A percentile compares a stretch with the other conserved stretches of the same genome.
Conservation (phyloP, 1,140 invertebrate genomes). For the Helicorthomorpha holstii region DNA sequence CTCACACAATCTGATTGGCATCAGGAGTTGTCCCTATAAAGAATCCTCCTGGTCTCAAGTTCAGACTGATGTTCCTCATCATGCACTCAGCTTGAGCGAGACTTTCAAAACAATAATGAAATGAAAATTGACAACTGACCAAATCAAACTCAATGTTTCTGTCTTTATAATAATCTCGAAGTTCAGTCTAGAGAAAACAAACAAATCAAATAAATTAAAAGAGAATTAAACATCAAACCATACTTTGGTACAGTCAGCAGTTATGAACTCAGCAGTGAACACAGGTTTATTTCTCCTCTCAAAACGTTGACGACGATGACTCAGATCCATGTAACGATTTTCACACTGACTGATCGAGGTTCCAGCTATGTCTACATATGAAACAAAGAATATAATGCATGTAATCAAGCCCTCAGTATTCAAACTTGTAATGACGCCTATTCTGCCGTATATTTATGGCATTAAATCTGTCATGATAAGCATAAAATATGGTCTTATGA, state of each 20-base stretch:
- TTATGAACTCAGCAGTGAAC: conserved; percentile 80
- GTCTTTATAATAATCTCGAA: conserved; percentile 39
- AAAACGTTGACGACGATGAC: conserved; percentile 15
- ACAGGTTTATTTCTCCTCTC: conserved; percentile 14
- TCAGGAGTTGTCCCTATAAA: conserved; percentile 95
- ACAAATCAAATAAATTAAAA: too few relatives aligned
- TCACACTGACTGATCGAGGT: conserved; percentile 71
- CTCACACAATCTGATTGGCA: conserved; percentile 74
- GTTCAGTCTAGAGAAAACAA: background rate
- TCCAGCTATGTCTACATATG: conserved; percentile 63
- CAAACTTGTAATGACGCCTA: too few relatives aligned
- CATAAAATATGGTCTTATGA: too few relatives aligned
- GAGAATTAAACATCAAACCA: conserved; percentile 1
- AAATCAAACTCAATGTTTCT: conserved; percentile 64
- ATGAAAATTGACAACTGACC: conserved; percentile 92
- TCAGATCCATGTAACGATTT: conserved; percentile 31
- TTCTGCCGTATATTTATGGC: too few relatives aligned
- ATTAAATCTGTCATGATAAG: too few relatives aligned
- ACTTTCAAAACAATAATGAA: conserved; percentile 92
- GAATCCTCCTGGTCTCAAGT: conserved; percentile 69
- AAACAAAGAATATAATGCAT: background rate
- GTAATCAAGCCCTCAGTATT: too few relatives aligned
- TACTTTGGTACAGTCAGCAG: conserved; percentile 77
- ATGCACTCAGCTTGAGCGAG: conserved; percentile 78
- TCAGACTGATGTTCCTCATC: conserved; percentile 80